Conservation (phyloP, 2,797 vertebrate species). For the Mycteria americana region DNA sequence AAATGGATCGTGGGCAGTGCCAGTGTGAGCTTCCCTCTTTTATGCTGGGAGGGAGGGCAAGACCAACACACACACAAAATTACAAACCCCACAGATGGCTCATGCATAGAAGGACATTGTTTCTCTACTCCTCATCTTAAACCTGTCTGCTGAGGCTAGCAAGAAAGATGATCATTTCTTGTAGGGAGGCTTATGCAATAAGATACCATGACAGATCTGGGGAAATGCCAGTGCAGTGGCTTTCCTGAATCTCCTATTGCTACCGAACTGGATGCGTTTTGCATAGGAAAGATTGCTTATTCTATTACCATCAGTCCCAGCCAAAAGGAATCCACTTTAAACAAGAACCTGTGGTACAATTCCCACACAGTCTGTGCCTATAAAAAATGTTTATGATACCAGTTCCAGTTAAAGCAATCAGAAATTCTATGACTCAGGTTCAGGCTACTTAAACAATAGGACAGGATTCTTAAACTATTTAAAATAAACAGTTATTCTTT, state of each 20-base stretch:
- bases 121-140: neutral
- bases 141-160: neutral
- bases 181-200: neutral
- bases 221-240: neutral
- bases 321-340: neutral
- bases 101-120: neutral
- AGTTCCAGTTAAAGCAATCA: neutral
- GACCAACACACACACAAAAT: neutral
- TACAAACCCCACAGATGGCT: neutral
- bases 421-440: neutral
- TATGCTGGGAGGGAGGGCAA: neutral
- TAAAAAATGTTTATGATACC: neutral
- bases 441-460: neutral
- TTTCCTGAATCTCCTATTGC: neutral
- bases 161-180: neutral
- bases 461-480: neutral
- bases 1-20: accelerated
- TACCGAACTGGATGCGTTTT: neutral
- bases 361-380: neutral
- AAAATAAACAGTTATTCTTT: neutral
- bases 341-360: neutral
- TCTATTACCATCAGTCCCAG: neutral
- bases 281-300: neutral
- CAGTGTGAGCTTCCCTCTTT: neutral
- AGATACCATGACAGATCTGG: neutral